A percentile compares a stretch with the other conserved stretches of the same genome.
Conservation (phyloP, 2,113 vertebrate species). For the Carlito syrichta region DNA sequence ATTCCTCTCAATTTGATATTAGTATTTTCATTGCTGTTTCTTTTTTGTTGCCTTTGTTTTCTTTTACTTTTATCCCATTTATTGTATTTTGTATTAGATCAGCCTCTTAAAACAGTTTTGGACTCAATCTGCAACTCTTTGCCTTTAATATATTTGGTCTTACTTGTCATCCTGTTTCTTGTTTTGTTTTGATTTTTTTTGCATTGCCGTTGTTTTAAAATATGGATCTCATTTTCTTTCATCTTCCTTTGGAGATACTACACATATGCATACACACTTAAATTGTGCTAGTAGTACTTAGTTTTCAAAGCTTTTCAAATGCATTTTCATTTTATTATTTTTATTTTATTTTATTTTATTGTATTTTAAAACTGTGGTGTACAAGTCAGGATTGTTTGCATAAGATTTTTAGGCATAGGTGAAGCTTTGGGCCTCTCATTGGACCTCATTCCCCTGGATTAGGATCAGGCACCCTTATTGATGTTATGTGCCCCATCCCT, state of each 20-base stretch:
- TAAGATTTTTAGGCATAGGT: too few relatives aligned
- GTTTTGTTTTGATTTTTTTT: conserved; percentile 41
- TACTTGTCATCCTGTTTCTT: conserved; percentile 22
- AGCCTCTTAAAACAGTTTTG: not conserved
- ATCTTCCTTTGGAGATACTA: not conserved
- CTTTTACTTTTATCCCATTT: not conserved
- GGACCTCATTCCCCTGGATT: too few relatives aligned
- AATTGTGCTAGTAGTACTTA: not conserved
- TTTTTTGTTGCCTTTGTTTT: not conserved
- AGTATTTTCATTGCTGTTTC: not conserved
- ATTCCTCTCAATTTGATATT: not conserved
- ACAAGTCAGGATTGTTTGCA: too few relatives aligned
- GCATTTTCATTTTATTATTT: too few relatives aligned
- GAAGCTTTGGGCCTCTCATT: too few relatives aligned
- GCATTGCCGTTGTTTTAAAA: conserved; percentile 51
- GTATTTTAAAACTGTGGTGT: too few relatives aligned
- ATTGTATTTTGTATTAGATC: not conserved
- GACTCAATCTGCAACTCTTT: not conserved
- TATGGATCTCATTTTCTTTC: conserved; percentile 47
- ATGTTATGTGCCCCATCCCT: too few relatives aligned
- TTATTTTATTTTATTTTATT: too few relatives aligned
- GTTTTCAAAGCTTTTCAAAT: not conserved
- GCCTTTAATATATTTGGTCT: not conserved
- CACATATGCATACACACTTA: not conserved
- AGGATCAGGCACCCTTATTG: too few relatives aligned